phyloP scores from a whole-genome alignment of 2,888 invertebrate genomes.

The Volucella inanis region DNA sequence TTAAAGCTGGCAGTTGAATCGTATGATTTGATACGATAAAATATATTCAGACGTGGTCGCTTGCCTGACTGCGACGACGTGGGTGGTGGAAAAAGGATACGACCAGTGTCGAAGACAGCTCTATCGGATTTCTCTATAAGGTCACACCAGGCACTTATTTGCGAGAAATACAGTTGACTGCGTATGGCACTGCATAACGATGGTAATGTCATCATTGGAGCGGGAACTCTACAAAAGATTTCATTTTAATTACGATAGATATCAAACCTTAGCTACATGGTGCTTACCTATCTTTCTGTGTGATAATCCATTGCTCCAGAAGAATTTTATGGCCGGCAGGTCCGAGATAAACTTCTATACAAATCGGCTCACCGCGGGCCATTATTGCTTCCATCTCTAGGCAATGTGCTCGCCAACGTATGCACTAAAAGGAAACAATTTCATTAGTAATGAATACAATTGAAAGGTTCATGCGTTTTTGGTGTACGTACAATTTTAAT shows the following conservation, averaged over 20 bases:
- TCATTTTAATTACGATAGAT: background rate
- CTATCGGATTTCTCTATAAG: slow-evolving; percentile 81
- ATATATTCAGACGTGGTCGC: slow-evolving; percentile 82
- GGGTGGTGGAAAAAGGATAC: slow-evolving; percentile 80
- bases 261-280: background rate
- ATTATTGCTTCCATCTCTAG: slow-evolving; percentile 82
- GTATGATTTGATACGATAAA: slow-evolving; percentile 82
- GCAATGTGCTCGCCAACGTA: slow-evolving; percentile 83
- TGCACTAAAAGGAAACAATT: slow-evolving; percentile 78
- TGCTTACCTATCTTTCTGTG: slow-evolving; percentile 81
- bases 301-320: slow-evolving; percentile 83
- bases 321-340: slow-evolving; percentile 82
- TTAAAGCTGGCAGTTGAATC: slow-evolving; percentile 81
- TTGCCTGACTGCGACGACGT: slow-evolving; percentile 80
- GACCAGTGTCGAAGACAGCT: slow-evolving; percentile 82
- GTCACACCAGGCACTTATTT: slow-evolving; percentile 94
- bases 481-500: slow-evolving; percentile 82
- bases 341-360: slow-evolving; percentile 83
- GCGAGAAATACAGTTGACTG: slow-evolving; percentile 97
- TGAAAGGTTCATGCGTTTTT: too few relatives aligned
- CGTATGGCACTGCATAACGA: slow-evolving; percentile 96
- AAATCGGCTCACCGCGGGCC: slow-evolving; percentile 81
- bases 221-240: slow-evolving; percentile 83
- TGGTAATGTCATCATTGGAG: slow-evolving; percentile 87
- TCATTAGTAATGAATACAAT: background rate